Evolutionary conservation across 2,797 vertebrate genomes (phyloP), one percentile per base, ranked within the genome.

Genomic region (Garrulus glandarius): DNA sequence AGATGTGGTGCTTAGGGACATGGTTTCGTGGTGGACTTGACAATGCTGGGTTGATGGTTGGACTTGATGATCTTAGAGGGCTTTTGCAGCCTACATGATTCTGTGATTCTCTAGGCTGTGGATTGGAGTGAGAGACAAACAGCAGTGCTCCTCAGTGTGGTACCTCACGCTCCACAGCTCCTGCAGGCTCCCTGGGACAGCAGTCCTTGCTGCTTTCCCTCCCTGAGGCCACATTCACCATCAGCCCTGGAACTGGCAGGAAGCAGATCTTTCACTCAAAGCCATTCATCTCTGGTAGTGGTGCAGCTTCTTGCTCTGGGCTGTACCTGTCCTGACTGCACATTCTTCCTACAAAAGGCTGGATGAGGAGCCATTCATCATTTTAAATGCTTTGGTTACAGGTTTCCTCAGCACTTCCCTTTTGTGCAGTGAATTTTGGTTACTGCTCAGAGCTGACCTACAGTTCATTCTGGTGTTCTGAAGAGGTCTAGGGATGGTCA

Each of bases 201-300:
- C 27, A 65, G 3, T 39, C 43, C 39, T 53, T 4, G 6, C 41
- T 87, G 39, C 64, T 67, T 37, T 79, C 84, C 39, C 68, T 59
- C 12, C n/a, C 57, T 0, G 5, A 47, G 64, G 37, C 46, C 50
- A 16, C 0, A 0, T 4, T 93, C 30, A 14, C 2, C 5, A 37
- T 18, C 67, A 88, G 77, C 21, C n/a, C 44, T 89, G 46, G 56
- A 9, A 8, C 10, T 50, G 15, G 27, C 5, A 18, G 30, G 30
- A 64, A 63, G 22, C 36, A 47, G 14, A 5, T 29, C 41, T 55
- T 44, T 46, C 18, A 61, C 36, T 29, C 71, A 52, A 22, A 70
- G 6, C 49, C 71, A 15, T 20, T 53, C 24, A 5, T 26, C 32
- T 49, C 36, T 67, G 52, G 18, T 29, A 27, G 24, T 5, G 41